A percentile compares a stretch with the other conserved stretches of the same genome.
Evolutionary conservation across 2,113 vertebrate genomes (phyloP).

Genomic region (Nannospalax galili): DNA sequence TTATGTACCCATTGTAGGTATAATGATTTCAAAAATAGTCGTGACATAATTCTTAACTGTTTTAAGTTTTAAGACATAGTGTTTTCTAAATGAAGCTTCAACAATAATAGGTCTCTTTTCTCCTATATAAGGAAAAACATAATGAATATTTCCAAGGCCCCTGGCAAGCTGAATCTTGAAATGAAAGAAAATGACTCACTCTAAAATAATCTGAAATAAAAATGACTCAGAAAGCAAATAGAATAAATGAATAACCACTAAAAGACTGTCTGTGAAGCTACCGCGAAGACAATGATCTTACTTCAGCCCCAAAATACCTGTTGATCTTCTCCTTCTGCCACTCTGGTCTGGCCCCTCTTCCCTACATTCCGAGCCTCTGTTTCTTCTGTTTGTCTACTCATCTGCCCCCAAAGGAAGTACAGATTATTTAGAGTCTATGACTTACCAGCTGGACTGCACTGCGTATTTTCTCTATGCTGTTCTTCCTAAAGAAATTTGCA

Average conservation of each 20-base stretch:
- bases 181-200: slow-evolving; percentile 73
- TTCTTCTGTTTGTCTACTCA: not conserved
- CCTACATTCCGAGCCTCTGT: not conserved
- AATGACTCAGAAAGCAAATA: slow-evolving; percentile 30
- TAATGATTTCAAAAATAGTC: slow-evolving; percentile 68
- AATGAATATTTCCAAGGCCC: slow-evolving; percentile 73
- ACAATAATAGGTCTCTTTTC: slow-evolving; percentile 63
- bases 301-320: slow-evolving; percentile 39
- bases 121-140: slow-evolving; percentile 72
- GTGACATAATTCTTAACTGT: slow-evolving; percentile 68
- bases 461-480: slow-evolving; percentile 52
- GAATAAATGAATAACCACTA: not conserved
- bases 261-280: not conserved
- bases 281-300: slow-evolving; percentile 48
- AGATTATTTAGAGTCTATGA: slow-evolving; percentile 44
- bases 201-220: slow-evolving; percentile 63
- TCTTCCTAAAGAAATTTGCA: slow-evolving; percentile 48
- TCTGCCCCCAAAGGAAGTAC: slow-evolving; percentile 52
- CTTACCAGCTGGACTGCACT: slow-evolving; percentile 58
- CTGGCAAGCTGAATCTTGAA: slow-evolving; percentile 65
- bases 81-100: slow-evolving; percentile 55
- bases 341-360: slow-evolving; percentile 8
- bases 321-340: not conserved
- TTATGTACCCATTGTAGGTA: slow-evolving; percentile 62
- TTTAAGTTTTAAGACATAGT: slow-evolving; percentile 61